Conservation (phyloP, 2,888 invertebrate species). For the Cheilosia vernalis region DNA sequence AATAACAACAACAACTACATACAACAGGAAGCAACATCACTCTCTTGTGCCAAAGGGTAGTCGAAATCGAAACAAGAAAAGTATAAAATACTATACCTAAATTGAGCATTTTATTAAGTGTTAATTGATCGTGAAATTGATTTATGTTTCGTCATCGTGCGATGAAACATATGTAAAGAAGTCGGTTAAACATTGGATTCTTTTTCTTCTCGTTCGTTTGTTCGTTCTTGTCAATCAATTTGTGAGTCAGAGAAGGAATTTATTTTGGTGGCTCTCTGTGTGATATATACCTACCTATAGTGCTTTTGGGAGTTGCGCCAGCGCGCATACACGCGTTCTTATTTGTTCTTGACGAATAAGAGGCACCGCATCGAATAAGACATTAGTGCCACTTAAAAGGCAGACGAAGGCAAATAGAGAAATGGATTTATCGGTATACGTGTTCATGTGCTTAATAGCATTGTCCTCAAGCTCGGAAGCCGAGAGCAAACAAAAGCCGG, state of each 20-base stretch:
- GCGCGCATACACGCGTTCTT: slow-evolving; percentile 3
- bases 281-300: background rate
- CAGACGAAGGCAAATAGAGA: slow-evolving; percentile 7
- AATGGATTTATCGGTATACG: slow-evolving; percentile 81
- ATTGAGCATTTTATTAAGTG: slow-evolving; percentile 76
- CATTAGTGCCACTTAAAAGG: slow-evolving; percentile 4
- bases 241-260: slow-evolving; percentile 48
- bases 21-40: slow-evolving; percentile 22
- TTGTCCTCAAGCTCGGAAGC: slow-evolving; percentile 79
- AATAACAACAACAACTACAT: slow-evolving; percentile 14
- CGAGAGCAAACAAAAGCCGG: slow-evolving; percentile 85
- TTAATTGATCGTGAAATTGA: slow-evolving; percentile 82
- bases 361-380: background rate
- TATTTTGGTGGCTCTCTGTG: slow-evolving; percentile 3
- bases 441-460: slow-evolving; percentile 80
- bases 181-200: slow-evolving; percentile 31
- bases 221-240: slow-evolving; percentile 18
- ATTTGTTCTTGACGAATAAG: background rate
- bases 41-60: slow-evolving; percentile 51
- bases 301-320: slow-evolving; percentile 10
- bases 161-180: slow-evolving; percentile 34
- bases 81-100: slow-evolving; percentile 39
- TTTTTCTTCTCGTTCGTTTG: background rate
- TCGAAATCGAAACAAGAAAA: slow-evolving; percentile 29
- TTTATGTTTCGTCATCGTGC: slow-evolving; percentile 68